phyloP scores from a whole-genome alignment of 2,797 vertebrate genomes.

The Coccyzus lansbergi region DNA sequence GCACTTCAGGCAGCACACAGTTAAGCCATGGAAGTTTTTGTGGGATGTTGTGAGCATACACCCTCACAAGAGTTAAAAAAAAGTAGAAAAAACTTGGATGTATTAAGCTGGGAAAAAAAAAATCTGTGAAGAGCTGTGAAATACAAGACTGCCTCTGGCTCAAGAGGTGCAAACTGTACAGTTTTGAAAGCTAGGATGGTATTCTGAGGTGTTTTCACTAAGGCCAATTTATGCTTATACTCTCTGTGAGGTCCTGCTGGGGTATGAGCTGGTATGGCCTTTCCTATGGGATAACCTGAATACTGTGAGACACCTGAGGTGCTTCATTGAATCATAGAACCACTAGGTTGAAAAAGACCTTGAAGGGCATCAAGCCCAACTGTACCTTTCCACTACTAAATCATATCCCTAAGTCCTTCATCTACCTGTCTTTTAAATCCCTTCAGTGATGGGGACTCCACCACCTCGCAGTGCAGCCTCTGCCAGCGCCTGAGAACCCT shows the following conservation, averaged over 20 bases:
- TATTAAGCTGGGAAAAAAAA: not conserved
- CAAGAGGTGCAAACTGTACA: not conserved
- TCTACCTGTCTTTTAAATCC: too few relatives aligned
- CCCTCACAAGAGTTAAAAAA: not conserved
- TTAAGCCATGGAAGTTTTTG: not conserved
- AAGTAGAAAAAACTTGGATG: not conserved
- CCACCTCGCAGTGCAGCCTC: too few relatives aligned
- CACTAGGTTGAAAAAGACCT: too few relatives aligned
- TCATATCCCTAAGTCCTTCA: too few relatives aligned
- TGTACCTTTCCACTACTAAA: too few relatives aligned
- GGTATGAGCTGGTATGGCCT: not conserved
- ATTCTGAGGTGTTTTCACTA: not conserved
- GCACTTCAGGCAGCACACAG: accelerated
- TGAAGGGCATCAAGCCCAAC: too few relatives aligned
- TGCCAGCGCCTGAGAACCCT: too few relatives aligned
- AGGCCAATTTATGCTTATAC: not conserved
- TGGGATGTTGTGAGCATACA: not conserved
- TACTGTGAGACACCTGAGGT: not conserved
- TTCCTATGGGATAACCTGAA: not conserved
- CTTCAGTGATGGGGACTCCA: too few relatives aligned
- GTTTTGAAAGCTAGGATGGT: not conserved
- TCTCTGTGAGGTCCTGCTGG: not conserved
- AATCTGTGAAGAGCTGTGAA: not conserved
- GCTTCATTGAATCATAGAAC: too few relatives aligned
- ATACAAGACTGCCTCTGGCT: not conserved